phyloP scores from a whole-genome alignment of 2,797 vertebrate species.

The Chanos chanos region DNA sequence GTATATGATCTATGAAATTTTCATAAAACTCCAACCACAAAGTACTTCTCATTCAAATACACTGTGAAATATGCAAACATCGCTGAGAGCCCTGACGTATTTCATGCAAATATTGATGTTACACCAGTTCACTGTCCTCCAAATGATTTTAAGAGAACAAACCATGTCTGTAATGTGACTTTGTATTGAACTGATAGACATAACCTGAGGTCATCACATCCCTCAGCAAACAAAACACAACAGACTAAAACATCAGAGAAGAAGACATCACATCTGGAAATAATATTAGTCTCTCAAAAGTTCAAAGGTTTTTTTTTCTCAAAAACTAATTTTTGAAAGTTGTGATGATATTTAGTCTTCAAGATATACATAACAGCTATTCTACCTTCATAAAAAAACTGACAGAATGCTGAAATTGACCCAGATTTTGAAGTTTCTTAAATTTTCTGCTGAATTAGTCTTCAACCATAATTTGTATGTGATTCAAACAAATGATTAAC shows the following conservation, averaged over 20 bases:
- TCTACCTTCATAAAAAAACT: too few relatives aligned
- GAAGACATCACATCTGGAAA: background rate
- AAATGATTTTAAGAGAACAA: conserved; percentile 4
- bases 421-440: too few relatives aligned
- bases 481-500: too few relatives aligned
- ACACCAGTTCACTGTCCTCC: conserved; percentile 3
- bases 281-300: too few relatives aligned
- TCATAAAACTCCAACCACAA: conserved; percentile 37
- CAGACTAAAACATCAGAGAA: background rate
- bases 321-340: too few relatives aligned
- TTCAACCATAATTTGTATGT: too few relatives aligned
- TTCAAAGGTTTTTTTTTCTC: too few relatives aligned
- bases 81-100: conserved; percentile 30
- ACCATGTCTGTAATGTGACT: conserved; percentile 9
- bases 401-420: too few relatives aligned
- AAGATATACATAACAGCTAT: background rate
- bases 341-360: too few relatives aligned
- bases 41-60: conserved; percentile 30
- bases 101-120: conserved; percentile 21
- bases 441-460: too few relatives aligned
- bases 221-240: background rate
- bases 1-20: conserved; percentile 34
- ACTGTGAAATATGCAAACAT: conserved; percentile 39
- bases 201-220: too few relatives aligned
- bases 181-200: too few relatives aligned